Conservation (phyloP, 2,113 vertebrate species). For the Chrysemys picta region DNA sequence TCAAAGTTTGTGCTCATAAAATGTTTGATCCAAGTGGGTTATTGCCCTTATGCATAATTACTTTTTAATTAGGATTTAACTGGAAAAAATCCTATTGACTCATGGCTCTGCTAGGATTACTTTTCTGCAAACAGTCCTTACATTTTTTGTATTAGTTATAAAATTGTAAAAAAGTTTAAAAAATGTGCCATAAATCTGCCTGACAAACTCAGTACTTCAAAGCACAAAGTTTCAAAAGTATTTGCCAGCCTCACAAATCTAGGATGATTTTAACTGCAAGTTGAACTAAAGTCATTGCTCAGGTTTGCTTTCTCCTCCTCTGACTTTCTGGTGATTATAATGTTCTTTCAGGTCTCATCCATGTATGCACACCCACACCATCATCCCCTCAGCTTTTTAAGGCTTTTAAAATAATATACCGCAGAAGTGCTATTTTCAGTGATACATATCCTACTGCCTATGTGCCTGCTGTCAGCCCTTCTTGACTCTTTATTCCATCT, state of each 20-base stretch:
- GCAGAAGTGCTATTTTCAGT: neutral
- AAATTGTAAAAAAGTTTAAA: neutral
- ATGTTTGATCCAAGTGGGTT: neutral
- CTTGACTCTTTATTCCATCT: neutral
- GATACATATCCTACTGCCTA: neutral
- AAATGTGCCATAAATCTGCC: neutral
- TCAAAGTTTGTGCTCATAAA: neutral
- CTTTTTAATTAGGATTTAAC: neutral
- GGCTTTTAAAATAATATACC: neutral
- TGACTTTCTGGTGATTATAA: neutral
- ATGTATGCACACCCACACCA: neutral
- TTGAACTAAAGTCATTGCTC: neutral
- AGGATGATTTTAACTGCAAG: neutral
- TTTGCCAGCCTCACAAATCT: neutral
- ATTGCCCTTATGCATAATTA: neutral
- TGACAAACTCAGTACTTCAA: neutral
- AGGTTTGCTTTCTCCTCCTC: neutral
- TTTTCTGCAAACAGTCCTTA: neutral
- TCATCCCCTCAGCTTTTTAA: neutral
- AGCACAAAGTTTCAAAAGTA: neutral
- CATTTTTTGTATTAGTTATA: neutral
- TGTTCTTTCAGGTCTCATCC: neutral
- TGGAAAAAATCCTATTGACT: neutral
- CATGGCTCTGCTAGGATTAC: neutral
- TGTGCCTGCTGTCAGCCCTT: rapidly evolving